phyloP scores from a whole-genome alignment of 2,113 vertebrate genomes.

The Muntiacus muntjak region DNA sequence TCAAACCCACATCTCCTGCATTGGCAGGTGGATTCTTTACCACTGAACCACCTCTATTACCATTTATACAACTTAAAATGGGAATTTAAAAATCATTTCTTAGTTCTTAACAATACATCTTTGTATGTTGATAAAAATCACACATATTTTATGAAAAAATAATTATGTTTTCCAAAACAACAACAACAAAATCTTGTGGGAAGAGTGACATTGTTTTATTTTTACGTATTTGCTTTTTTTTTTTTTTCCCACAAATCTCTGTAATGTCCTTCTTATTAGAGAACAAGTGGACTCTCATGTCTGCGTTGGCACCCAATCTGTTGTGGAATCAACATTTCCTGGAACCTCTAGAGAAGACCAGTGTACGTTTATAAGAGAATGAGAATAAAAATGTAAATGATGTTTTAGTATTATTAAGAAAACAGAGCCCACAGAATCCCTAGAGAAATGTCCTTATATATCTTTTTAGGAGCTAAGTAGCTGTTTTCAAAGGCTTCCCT shows the following conservation, averaged over 20 bases:
- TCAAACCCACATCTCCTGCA: neutral
- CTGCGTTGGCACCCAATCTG: neutral
- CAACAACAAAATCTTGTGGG: neutral
- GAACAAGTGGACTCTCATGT: neutral
- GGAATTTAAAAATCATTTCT: neutral
- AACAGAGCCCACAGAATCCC: neutral
- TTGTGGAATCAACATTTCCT: too few species aligned
- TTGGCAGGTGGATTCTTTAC: neutral
- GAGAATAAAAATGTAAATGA: neutral
- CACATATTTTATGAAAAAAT: neutral
- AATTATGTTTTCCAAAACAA: neutral
- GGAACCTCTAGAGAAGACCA: neutral
- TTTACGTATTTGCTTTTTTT: neutral
- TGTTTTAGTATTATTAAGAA: neutral
- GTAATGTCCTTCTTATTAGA: neutral
- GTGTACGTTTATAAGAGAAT: neutral
- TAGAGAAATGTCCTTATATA: neutral
- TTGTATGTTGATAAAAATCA: neutral
- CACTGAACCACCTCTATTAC: neutral
- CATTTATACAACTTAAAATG: neutral
- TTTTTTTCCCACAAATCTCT: neutral
- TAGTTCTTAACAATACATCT: neutral
- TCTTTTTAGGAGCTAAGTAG: neutral
- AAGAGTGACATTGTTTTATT: neutral
- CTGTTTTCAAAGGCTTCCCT: neutral